Evolutionary conservation across 2,113 vertebrate species (phyloP).

Genomic region (Serilophus lunatus): DNA sequence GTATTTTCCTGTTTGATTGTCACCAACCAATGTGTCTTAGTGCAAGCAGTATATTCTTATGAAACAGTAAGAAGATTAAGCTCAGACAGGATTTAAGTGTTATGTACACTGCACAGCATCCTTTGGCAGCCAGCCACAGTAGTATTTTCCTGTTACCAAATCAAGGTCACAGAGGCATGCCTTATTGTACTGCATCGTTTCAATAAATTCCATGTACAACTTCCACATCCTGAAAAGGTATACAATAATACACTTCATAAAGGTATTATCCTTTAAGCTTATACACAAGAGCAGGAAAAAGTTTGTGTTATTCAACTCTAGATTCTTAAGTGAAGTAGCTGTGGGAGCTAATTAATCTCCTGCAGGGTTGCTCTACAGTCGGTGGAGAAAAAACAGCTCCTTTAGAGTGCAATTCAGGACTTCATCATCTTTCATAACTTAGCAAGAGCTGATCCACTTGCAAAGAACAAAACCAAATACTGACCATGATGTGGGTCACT

Average conservation of each 20-base stretch:
- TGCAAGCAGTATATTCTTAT: not conserved
- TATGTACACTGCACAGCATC: conserved; percentile 52
- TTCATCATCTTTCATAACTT: conserved; percentile 21
- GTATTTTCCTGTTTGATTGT: not conserved
- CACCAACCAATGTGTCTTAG: not conserved
- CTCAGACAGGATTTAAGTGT: conserved; percentile 66
- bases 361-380: not conserved
- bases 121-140: not conserved
- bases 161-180: conserved; percentile 42
- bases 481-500: not conserved
- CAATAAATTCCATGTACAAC: not conserved
- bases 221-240: not conserved
- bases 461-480: not conserved
- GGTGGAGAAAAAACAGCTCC: not conserved
- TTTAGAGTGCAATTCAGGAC: not conserved
- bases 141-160: conserved; percentile 52
- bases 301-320: not conserved
- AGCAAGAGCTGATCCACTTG: not conserved
- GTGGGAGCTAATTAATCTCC: not conserved
- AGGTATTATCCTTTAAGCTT: not conserved
- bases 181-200: not conserved
- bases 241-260: not conserved
- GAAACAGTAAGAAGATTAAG: conserved; percentile 56
- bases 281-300: not conserved
- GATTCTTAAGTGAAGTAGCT: not conserved